Base-by-base conservation (phyloP, 2,113 vertebrate genomes). In the Hemicordylus capensis region DNA sequence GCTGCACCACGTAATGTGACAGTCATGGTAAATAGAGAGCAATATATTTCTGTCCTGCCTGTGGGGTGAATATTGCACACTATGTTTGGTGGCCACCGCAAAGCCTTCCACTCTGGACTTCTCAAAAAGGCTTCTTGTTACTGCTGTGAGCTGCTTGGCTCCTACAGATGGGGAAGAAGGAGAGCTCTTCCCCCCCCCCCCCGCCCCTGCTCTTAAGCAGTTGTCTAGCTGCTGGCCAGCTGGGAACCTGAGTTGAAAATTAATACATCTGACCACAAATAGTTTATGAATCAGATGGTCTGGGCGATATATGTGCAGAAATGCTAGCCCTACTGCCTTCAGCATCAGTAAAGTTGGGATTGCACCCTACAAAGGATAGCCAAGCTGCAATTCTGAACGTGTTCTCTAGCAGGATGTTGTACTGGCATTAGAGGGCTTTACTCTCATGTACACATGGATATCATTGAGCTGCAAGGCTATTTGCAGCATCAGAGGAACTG, bases 21-120 rank as follows among this genome's bases (percentile, higher is more conserved):
- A n/a, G n/a, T n/a, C n/a, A n/a, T n/a, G n/a, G n/a, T n/a, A n/a
- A 54, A 3, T 1, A 7, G 69, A 58, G 1, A 20, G 3, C 2
- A 42, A 19, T 37, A 28, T 15, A n/a, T n/a, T 4, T 10, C 64
- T 66, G n/a, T 11, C 19, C 42, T 64, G 17, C 4, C 12, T 61
- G 28, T 20, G 37, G 17, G 5, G 15, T 39, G 39, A 54, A n/a
- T n/a, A 46, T 51, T 1, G 51, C 2, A 19, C 42, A 1, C 17
- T 75, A 9, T 8, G 26, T 39, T 22, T 31, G 2, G 28, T 37
- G 24, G 46, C 56, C 48, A 28, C n/a, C 4, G 31, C 31, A 39
- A 26, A 56, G 20, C 74, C 10, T 26, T 24, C n/a, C 31, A 5
- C n/a, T 4, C 22, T 9, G 17, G n/a, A 4, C 19, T 76, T 34